A percentile compares a stretch with the other conserved stretches of the same genome.
Conservation (phyloP, 1,140 invertebrate species). For the Oreohelix idahoensis region DNA sequence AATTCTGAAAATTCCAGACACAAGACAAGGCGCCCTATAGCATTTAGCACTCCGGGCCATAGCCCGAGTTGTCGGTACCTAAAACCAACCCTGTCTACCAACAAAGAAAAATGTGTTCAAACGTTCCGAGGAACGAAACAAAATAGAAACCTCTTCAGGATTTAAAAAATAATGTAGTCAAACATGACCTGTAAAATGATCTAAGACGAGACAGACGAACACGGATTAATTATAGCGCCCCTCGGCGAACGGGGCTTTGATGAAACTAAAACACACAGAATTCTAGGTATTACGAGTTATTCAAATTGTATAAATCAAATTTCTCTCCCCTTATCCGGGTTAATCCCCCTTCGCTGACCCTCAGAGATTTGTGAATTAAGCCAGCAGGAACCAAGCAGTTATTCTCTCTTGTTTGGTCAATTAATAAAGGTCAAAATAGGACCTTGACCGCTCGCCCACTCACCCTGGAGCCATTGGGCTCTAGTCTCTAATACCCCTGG, state of each 20-base stretch:
- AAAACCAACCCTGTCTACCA: too few species aligned
- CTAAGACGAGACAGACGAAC: neutral
- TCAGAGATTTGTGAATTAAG: conserved; percentile 11
- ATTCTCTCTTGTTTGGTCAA: conserved; percentile 33
- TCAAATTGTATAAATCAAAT: conserved; percentile 37
- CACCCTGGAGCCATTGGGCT: conserved; percentile 7
- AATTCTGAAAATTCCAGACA: too few species aligned
- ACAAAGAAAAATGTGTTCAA: too few species aligned
- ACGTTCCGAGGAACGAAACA: too few species aligned
- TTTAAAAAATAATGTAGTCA: too few species aligned
- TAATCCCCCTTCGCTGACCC: conserved; percentile 27
- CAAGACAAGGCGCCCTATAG: too few species aligned
- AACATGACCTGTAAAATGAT: too few species aligned
- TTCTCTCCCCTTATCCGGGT: conserved; percentile 17
- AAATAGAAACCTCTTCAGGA: too few species aligned
- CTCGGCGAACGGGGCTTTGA: neutral
- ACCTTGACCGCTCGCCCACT: conserved; percentile 25
- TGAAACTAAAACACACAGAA: neutral
- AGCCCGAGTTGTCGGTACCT: too few species aligned
- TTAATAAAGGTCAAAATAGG: conserved; percentile 36
- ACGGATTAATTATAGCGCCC: neutral
- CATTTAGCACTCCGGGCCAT: too few species aligned
- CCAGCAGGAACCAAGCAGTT: conserved; percentile 29
- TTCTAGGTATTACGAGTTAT: conserved; percentile 19
- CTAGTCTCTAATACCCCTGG: conserved; percentile 10